A percentile compares a stretch with the other conserved stretches of the same genome.
Conservation (phyloP, 1,140 invertebrate species). For the Heliconius melpomene region DNA sequence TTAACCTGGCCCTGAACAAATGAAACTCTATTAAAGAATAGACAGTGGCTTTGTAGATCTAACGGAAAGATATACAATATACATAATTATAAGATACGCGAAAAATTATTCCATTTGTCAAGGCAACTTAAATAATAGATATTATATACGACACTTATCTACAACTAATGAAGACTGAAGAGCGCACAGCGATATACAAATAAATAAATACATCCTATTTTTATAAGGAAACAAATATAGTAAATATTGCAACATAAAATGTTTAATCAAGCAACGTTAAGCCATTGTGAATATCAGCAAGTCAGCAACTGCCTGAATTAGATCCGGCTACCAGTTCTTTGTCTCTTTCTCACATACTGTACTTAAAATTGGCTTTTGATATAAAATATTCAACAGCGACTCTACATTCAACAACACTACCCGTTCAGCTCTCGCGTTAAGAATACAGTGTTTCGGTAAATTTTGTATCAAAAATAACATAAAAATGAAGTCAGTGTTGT, state of each 20-base stretch:
- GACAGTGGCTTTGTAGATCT: too few species aligned
- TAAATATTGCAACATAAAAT: neutral
- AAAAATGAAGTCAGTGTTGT: slow-evolving; percentile 8
- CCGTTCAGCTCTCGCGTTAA: neutral
- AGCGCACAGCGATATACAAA: too few species aligned
- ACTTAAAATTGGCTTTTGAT: neutral
- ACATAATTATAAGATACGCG: too few species aligned
- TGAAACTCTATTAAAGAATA: too few species aligned
- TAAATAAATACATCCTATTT: neutral
- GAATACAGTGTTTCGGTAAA: slow-evolving; percentile 4
- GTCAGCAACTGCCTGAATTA: neutral
- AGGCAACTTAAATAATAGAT: too few species aligned
- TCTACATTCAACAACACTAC: neutral
- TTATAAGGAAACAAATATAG: neutral
- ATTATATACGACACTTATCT: too few species aligned
- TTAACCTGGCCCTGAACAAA: too few species aligned
- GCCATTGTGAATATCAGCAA: neutral
- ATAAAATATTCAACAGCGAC: neutral
- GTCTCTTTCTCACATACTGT: neutral
- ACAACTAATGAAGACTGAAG: too few species aligned
- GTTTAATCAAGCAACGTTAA: neutral
- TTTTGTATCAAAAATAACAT: neutral
- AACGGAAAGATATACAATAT: too few species aligned
- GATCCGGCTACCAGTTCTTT: neutral
- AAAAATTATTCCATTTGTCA: too few species aligned